Conservation (phyloP, 1,140 invertebrate species). For the Aphidius gifuensis region DNA sequence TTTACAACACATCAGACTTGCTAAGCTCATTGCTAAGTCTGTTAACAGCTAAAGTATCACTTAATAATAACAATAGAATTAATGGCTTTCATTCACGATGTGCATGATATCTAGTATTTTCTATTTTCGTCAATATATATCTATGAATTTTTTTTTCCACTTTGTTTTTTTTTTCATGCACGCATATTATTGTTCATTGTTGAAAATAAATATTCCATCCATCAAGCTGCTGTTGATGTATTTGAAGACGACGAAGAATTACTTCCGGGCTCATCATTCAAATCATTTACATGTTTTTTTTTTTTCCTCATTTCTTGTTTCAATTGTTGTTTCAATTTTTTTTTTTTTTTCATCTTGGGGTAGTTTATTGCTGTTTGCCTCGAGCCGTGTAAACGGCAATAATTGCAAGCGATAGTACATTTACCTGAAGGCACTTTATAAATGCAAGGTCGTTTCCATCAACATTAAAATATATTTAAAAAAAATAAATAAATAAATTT, state of each 20-base stretch:
- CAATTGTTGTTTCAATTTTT: background rate
- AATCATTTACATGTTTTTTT: background rate
- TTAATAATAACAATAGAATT: no score
- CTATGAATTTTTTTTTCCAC: no score
- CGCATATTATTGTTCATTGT: no score
- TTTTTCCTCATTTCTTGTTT: background rate
- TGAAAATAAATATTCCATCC: no score
- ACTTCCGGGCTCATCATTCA: constrained; percentile 3
- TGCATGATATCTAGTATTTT: no score
- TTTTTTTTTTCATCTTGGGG: background rate
- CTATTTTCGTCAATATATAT: no score
- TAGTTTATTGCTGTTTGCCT: constrained; percentile 16
- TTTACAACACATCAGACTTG: no score
- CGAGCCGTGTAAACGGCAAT: constrained; percentile 42
- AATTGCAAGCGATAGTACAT: constrained; percentile 41
- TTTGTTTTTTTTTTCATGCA: no score
- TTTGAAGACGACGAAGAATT: background rate
- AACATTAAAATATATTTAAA: constrained; percentile 26
- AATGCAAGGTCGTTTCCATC: constrained; percentile 39
- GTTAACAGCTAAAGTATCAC: no score
- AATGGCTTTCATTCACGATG: no score
- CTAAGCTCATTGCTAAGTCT: no score
- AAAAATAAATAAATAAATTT: background rate
- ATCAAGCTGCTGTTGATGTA: no score
- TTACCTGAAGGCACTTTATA: constrained; percentile 1